Percentiles rank a stretch among this genome's conserved stretches.
These are phyloP conservation scores for Sturnus vulgaris DNA, from an alignment of 2,113 vertebrate genomes.

Conservation along the genomic window DNA sequence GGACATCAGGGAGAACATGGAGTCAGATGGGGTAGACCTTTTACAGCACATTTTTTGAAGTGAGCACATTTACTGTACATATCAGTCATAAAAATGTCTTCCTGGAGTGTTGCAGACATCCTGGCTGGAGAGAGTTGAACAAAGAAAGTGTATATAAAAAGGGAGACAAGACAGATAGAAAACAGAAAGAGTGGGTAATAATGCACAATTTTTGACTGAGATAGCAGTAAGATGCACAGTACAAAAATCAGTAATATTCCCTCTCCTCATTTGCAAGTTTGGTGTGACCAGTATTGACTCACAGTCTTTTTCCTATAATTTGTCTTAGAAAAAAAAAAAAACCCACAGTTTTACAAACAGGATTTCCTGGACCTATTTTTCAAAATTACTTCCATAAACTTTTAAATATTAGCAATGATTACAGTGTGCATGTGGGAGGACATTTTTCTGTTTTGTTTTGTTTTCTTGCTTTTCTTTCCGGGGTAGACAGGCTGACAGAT, in stretches of 20 bases:
- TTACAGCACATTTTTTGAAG: not conserved
- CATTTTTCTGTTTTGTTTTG: not conserved
- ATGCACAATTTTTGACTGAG: not conserved
- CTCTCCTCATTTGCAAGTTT: not conserved
- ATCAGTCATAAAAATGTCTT: not conserved
- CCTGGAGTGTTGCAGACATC: not conserved
- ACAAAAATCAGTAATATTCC: not conserved
- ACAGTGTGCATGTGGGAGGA: rapidly evolving
- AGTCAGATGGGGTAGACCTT: not conserved
- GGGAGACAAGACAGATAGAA: not conserved
- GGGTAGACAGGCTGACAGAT: not conserved
- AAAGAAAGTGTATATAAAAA: not conserved
- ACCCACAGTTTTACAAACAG: not conserved
- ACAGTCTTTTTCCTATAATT: not conserved
- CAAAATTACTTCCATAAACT: not conserved
- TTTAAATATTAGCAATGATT: not conserved
- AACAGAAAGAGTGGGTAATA: not conserved
- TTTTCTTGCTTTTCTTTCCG: not conserved
- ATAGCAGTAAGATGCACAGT: not conserved
- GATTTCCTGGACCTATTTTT: not conserved
- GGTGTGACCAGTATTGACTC: not conserved
- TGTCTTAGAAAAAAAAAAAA: not conserved
- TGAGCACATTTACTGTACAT: not conserved
- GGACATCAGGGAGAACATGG: not conserved
- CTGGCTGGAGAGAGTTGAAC: not conserved